Evolutionary conservation across 2,797 vertebrate species (phyloP), one percentile per base, ranked within the genome.

Genomic region (Morus bassanus): DNA sequence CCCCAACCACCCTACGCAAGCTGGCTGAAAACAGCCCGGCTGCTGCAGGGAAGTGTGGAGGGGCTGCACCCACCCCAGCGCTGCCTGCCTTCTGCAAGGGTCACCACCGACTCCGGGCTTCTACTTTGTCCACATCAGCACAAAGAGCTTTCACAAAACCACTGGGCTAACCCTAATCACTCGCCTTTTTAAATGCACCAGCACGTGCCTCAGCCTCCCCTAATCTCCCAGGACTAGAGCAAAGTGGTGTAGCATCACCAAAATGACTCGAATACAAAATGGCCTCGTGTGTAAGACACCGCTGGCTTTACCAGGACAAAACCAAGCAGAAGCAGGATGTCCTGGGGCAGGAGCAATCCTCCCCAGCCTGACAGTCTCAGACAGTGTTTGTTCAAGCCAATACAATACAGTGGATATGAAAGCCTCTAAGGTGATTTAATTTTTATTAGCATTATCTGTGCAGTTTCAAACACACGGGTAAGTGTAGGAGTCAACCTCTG

Each of bases 221-320:
- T 96, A 95, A 88, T 95, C 94, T 93, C 94, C 88, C 77, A 88
- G 92, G 92, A 96, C 95, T 97, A 96, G 76, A 92, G 92, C 88
- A 73, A 61, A 95, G 94, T 73, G 88, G 67, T 75, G 92, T 28
- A 91, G 83, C 80, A 85, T 83, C 93, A 93, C 91, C 90, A 95
- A 95, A 97, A 96, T 70, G 91, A 95, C 93, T 76, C 73, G n/a
- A 85, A 96, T 95, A 80, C 88, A 81, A 93, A 96, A 96, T 57
- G 91, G 88, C 90, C 82, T 91, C 13, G 1, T 3, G 2, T 45
- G 41, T 56, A 74, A 94, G 64, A 45, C 72, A 16, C 59, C 1
- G 0, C 75, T 83, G 0, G 0, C 35, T 63, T 85, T 50, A 48
- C 56, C 31, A 48, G 53, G 45, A 56, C 60, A 68, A 67, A 68